Conservation (phyloP, 2,797 vertebrate species). For the Apogon talboti region DNA sequence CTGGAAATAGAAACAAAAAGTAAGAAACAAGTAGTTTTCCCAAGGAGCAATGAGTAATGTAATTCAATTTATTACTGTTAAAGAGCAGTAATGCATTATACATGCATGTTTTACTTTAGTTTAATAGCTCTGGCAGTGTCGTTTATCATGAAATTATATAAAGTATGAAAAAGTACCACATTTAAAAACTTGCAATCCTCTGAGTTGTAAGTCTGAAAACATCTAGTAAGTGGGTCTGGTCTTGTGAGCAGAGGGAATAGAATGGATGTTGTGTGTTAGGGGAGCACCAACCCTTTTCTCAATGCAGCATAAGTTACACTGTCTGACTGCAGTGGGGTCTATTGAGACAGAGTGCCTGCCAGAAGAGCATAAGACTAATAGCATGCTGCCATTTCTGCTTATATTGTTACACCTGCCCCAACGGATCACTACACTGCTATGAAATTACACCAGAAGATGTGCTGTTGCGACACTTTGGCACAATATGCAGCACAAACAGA, state of each 20-base stretch:
- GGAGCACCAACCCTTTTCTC: slow-evolving; percentile 57
- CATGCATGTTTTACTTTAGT: slow-evolving; percentile 48
- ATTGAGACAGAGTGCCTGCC: slow-evolving; percentile 75
- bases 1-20: slow-evolving; percentile 16
- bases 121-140: slow-evolving; percentile 41
- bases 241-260: slow-evolving; percentile 54
- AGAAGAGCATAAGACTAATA: slow-evolving; percentile 74
- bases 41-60: slow-evolving; percentile 32
- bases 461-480: slow-evolving; percentile 45
- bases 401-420: slow-evolving; percentile 72
- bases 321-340: slow-evolving; percentile 67
- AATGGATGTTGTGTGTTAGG: slow-evolving; percentile 63
- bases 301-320: slow-evolving; percentile 62
- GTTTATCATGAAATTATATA: slow-evolving; percentile 51
- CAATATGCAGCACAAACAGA: slow-evolving; percentile 28
- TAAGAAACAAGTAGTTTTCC: slow-evolving; percentile 25
- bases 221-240: slow-evolving; percentile 65
- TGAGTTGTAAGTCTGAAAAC: slow-evolving; percentile 47
- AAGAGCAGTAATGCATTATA: slow-evolving; percentile 47
- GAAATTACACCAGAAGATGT: slow-evolving; percentile 62
- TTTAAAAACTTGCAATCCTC: slow-evolving; percentile 49
- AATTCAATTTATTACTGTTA: slow-evolving; percentile 50
- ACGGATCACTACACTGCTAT: slow-evolving; percentile 50
- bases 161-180: slow-evolving; percentile 50
- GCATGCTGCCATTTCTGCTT: slow-evolving; percentile 67